phyloP scores from a whole-genome alignment of 2,797 vertebrate species.

The Odontamblyopus lacepedii region DNA sequence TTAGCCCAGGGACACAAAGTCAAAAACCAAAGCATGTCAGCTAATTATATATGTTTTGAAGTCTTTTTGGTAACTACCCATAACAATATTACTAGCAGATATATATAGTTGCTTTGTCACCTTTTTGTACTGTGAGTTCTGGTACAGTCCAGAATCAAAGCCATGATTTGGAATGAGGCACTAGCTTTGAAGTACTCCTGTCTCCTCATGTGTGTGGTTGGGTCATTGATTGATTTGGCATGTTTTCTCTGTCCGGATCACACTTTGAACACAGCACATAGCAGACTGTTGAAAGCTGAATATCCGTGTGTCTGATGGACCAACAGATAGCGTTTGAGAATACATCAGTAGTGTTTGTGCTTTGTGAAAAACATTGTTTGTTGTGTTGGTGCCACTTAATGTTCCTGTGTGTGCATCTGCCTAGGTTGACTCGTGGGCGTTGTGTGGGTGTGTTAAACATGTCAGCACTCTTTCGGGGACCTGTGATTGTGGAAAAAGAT shows the following conservation, averaged over 20 bases:
- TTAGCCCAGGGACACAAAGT: background rate
- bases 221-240: constrained; percentile 1
- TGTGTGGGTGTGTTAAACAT: constrained; percentile 53
- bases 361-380: background rate
- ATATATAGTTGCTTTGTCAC: background rate
- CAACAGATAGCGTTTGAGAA: background rate
- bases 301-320: constrained; percentile 1
- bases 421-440: constrained; percentile 36
- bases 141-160: background rate
- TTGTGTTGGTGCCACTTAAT: constrained; percentile 16
- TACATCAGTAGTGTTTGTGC: background rate
- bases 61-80: background rate
- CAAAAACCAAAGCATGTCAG: background rate
- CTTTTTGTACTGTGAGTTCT: background rate
- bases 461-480: constrained; percentile 60
- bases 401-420: constrained; percentile 42
- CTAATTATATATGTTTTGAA: background rate
- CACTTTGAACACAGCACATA: constrained; percentile 4
- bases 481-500: constrained; percentile 60
- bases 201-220: constrained; percentile 1
- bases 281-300: background rate
- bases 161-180: background rate
- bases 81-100: background rate
- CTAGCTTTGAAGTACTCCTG: background rate
- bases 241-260: background rate